Evolutionary conservation across 1,140 invertebrate genomes (phyloP).

Genomic region (Drosophila virilis): DNA sequence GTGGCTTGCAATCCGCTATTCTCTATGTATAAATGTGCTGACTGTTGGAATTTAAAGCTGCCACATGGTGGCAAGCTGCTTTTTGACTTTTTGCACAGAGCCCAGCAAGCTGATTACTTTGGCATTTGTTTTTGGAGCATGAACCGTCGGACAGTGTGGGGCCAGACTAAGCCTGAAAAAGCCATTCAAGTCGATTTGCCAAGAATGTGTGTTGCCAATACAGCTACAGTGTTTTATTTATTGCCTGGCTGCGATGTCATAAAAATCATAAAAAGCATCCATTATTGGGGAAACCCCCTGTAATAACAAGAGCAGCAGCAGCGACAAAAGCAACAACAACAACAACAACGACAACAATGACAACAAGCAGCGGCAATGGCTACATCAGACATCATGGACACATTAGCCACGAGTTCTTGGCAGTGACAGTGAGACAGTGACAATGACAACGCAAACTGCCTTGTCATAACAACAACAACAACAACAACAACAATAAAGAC

Average conservation of each 20-base stretch:
- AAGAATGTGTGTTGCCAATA: slow-evolving; percentile 27
- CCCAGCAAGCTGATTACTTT: slow-evolving; percentile 75
- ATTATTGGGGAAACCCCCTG: slow-evolving; percentile 66
- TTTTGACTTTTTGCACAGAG: slow-evolving; percentile 64
- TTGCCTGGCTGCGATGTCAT: slow-evolving; percentile 70
- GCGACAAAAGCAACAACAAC: not conserved
- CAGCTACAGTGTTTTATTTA: slow-evolving; percentile 61
- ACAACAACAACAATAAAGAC: slow-evolving; percentile 26
- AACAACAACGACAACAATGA: not conserved
- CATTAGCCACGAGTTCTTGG: slow-evolving; percentile 59
- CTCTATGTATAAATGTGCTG: slow-evolving; percentile 47
- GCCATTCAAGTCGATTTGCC: slow-evolving; percentile 37
- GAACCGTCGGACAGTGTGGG: slow-evolving; percentile 26
- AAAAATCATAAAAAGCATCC: slow-evolving; percentile 69
- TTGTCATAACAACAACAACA: slow-evolving; percentile 65
- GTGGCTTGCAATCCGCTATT: slow-evolving; percentile 11
- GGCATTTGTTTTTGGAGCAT: slow-evolving; percentile 67
- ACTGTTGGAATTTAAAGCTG: slow-evolving; percentile 79
- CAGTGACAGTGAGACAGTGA: slow-evolving; percentile 63
- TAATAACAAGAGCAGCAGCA: slow-evolving; percentile 40
- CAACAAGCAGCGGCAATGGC: no score
- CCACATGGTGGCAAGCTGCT: slow-evolving; percentile 72
- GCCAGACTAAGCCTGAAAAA: slow-evolving; percentile 31
- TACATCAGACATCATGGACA: slow-evolving; percentile 12
- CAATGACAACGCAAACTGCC: slow-evolving; percentile 75